Base-by-base conservation (phyloP, 2,888 invertebrate species). In the Physocephala rufipes region DNA sequence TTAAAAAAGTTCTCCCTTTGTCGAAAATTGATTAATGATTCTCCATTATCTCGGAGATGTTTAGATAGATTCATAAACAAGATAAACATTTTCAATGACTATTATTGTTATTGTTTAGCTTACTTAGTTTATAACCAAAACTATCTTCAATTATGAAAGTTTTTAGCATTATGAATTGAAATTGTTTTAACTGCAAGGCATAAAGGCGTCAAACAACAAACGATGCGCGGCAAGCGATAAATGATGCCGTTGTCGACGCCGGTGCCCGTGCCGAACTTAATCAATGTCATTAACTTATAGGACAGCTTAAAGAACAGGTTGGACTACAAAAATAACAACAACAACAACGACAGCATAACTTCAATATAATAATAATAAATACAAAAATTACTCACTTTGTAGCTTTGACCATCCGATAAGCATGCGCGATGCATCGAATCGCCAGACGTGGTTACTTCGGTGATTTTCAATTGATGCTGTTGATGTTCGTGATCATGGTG, bases 381-480 rank as follows among this genome's bases (percentile, higher is more conserved):
- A n/a, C 49, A 49, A 12, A n/a, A n/a, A 49, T 49, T 49, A 77
- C 85, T 77, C 74, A 89, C 90, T 87, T 88, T 89, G 77, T 87
- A 90, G 72, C 78, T 82, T 68, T 87, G 80, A 68, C 86, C 88
- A 79, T 87, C 87, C 74, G 89, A 88, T 77, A 83, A 85, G 75
- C 76, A 76, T 26, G 84, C 85, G 51, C 81, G 79, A 36, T 81
- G 82, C 79, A 80, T 80, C 47, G 80, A 79, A 74, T 79, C 71
- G 2, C 78, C 79, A 64, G 80, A 79, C 70, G 79, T 77, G 16
- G 80, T 78, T 84, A 88, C 53, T 81, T 82, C 75, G 76, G 81
- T 72, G 82, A 80, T 76, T 87, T 78, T 82, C 73, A 79, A 76
- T 76, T 79, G 78, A 53, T 64, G 75, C 21, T 77, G 79, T 51